These are phyloP conservation scores for Dynastes grantii DNA, from an alignment of 2,888 invertebrate genomes.

Conservation along the genomic window DNA sequence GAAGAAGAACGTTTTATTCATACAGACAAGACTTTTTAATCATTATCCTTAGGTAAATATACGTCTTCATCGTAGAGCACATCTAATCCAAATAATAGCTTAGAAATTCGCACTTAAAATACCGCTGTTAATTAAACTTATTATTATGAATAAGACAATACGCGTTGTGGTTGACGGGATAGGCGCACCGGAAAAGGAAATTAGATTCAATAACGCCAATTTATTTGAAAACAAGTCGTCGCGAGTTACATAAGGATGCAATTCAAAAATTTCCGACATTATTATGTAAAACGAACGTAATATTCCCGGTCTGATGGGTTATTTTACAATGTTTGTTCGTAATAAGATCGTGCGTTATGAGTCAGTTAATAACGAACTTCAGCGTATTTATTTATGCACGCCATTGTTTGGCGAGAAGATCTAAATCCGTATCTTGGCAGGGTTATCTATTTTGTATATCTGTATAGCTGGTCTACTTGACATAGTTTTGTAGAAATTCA, in stretches of 20 bases:
- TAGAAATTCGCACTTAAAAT: constrained; percentile 4
- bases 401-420: constrained; percentile 1
- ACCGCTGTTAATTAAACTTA: not conserved
- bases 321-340: not conserved
- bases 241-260: constrained; percentile 28
- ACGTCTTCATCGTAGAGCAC: too few species aligned
- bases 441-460: constrained; percentile 1
- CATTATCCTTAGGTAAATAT: too few species aligned
- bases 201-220: constrained; percentile 42
- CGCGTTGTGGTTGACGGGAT: not conserved
- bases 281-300: not conserved
- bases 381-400: not conserved
- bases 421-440: constrained; percentile 13
- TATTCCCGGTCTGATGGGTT: not conserved
- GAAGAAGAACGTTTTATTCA: too few species aligned
- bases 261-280: constrained; percentile 5
- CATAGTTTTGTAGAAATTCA: constrained; percentile 11
- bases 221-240: constrained; percentile 34
- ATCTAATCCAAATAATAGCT: not conserved
- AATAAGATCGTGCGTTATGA: constrained; percentile 1
- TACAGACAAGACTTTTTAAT: too few species aligned
- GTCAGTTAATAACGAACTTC: constrained; percentile 3
- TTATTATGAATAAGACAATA: constrained; percentile 17
- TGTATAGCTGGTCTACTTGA: not conserved
- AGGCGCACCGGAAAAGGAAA: constrained; percentile 36